These are phyloP conservation scores for Zhengitettix transpicula DNA, from an alignment of 2,888 invertebrate species.

Conservation along the genomic window DNA sequence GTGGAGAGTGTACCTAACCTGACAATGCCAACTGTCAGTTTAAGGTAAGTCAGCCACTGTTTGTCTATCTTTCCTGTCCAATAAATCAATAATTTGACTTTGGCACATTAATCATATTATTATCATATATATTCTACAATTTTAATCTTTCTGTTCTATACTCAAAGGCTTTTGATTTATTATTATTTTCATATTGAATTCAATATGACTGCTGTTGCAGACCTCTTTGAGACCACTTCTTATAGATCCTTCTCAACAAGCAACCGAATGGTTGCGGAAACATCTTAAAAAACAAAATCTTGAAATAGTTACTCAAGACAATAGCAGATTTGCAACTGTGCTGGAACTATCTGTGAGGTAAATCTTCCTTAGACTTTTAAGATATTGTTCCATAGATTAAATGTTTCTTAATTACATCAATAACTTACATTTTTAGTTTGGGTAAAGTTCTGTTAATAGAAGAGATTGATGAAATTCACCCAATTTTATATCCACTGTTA, in stretches of 20 bases:
- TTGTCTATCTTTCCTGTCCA: too few relatives aligned
- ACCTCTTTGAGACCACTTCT: constrained; percentile 52
- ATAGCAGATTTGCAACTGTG: constrained; percentile 52
- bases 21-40: too few relatives aligned
- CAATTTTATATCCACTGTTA: constrained; percentile 43
- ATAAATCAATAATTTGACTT: too few relatives aligned
- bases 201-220: constrained; percentile 16
- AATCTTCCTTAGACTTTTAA: background rate
- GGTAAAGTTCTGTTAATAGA: constrained; percentile 73
- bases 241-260: constrained; percentile 77
- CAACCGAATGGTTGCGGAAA: constrained; percentile 62
- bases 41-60: too few relatives aligned
- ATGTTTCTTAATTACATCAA: too few relatives aligned
- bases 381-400: too few relatives aligned
- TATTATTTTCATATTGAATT: too few relatives aligned
- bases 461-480: constrained; percentile 47
- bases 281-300: constrained; percentile 47
- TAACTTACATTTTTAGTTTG: background rate
- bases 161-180: too few relatives aligned
- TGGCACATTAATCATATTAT: too few relatives aligned
- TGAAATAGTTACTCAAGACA: constrained; percentile 65
- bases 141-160: too few relatives aligned
- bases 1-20: too few relatives aligned
- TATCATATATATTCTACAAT: too few relatives aligned
- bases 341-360: constrained; percentile 58